These are phyloP conservation scores for Hypomecis atomaria DNA, from an alignment of 2,888 invertebrate species.

Conservation along the genomic window DNA sequence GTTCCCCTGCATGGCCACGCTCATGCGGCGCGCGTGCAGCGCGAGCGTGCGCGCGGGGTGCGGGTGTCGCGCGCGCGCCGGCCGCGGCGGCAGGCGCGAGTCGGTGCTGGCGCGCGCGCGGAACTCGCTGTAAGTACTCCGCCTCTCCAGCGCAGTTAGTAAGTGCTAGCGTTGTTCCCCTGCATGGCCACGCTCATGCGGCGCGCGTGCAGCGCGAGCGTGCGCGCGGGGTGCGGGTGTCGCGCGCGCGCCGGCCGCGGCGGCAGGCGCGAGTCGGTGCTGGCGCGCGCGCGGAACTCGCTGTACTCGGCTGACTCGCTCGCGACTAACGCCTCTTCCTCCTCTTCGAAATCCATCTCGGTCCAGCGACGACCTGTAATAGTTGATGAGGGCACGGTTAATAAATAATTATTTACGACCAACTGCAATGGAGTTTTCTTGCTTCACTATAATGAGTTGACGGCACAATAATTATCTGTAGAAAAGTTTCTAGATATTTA, in stretches of 20 bases:
- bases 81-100: conserved; percentile 79
- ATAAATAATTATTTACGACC: background rate
- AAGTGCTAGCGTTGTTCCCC: conserved; percentile 85
- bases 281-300: conserved; percentile 89
- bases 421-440: too few relatives aligned
- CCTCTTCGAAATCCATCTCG: conserved; percentile 86
- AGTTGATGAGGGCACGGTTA: background rate
- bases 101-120: too few relatives aligned
- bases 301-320: conserved; percentile 65
- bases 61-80: conserved; percentile 84
- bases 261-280: conserved; percentile 86
- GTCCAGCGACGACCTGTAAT: conserved; percentile 84
- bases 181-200: conserved; percentile 92
- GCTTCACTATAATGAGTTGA: too few relatives aligned
- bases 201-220: conserved; percentile 83
- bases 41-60: conserved; percentile 71
- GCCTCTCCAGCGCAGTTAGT: conserved; percentile 45
- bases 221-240: conserved; percentile 68
- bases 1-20: conserved; percentile 90
- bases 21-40: conserved; percentile 88
- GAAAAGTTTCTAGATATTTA: too few relatives aligned
- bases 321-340: conserved; percentile 77
- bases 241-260: conserved; percentile 86
- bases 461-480: too few relatives aligned
- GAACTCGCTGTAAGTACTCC: too few relatives aligned